phyloP scores from a whole-genome alignment of 2,113 vertebrate species.

The Caloenas nicobarica region DNA sequence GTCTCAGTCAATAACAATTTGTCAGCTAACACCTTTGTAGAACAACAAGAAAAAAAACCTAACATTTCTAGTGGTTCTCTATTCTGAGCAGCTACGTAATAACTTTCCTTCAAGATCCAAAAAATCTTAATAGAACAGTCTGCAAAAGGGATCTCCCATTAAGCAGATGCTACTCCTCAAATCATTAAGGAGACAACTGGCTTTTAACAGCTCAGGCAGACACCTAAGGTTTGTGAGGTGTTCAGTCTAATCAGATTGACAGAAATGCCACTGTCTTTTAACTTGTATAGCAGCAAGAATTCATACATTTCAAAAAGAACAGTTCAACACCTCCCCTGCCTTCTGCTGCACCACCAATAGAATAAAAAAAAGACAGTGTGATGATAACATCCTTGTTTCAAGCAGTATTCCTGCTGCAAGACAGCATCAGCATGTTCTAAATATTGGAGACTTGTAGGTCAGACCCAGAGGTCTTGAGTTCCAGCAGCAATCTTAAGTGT shows the following conservation, averaged over 20 bases:
- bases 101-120: background rate
- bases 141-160: background rate
- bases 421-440: background rate
- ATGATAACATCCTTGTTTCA: background rate
- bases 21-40: background rate
- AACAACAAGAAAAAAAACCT: background rate
- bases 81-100: background rate
- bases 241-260: background rate
- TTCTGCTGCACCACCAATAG: background rate
- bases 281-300: background rate
- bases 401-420: background rate
- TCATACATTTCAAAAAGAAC: background rate
- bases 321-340: background rate
- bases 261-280: background rate
- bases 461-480: background rate
- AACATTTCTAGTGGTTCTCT: background rate
- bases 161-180: background rate
- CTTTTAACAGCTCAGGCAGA: background rate
- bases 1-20: background rate
- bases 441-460: background rate
- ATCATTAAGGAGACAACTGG: background rate
- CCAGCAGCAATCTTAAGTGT: background rate
- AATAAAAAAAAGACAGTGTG: fast-evolving
- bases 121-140: background rate
- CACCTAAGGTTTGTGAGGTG: background rate